Base-by-base conservation (phyloP, 1,140 invertebrate genomes). In the Helicoverpa zea region DNA sequence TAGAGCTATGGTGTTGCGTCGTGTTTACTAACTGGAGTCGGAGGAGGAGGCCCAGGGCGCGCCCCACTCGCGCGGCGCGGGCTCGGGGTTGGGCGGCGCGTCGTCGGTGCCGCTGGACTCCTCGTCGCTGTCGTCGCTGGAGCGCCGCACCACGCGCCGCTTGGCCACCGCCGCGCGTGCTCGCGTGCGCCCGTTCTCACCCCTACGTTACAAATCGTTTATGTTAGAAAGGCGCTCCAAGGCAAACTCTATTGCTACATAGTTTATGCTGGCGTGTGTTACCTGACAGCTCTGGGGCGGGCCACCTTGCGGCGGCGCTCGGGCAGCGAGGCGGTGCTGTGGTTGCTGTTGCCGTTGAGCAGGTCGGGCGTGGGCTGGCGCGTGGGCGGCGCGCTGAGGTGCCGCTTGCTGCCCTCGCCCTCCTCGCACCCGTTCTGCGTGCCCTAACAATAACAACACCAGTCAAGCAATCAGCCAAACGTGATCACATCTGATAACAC, bases 1-100 rank as follows among this genome's bases (percentile, higher is more conserved):
- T 23, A 23, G 7, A 35, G 35, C 35, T 35, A 35, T 35, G 1
- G 35, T 35, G 7, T 5, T 35, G 23, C 23, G 23, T 23, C 23
- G 52, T n/a, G 61, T 58, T 23, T 81, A 91, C 90, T 88, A 12
- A 94, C 93, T 91, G 74, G 91, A 90, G 81, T 94, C 92, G 0
- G 92, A 90, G 30, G 92, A 93, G 61, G 94, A 94, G 68, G 94
- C 93, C 95, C 95, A 95, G 18, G 94, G 95, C 79, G 95, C 94
- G 80, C 95, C 94, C 95, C 94, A 95, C 81, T 94, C 94, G 76
- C 94, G 86, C 30, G 93, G 91, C 83, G 94, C 91, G 54, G 93
- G 93, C 80, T 93, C 93, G 52, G 92, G 92, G 0, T 84, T 90
- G 56, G 93, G 92, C 79, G 89, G 90, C 68, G 90, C 88, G 83